A percentile compares a stretch with the other conserved stretches of the same genome.
These are phyloP conservation scores for Chlorospingus semifuscus DNA, from an alignment of 2,797 vertebrate species.

Conservation along the genomic window DNA sequence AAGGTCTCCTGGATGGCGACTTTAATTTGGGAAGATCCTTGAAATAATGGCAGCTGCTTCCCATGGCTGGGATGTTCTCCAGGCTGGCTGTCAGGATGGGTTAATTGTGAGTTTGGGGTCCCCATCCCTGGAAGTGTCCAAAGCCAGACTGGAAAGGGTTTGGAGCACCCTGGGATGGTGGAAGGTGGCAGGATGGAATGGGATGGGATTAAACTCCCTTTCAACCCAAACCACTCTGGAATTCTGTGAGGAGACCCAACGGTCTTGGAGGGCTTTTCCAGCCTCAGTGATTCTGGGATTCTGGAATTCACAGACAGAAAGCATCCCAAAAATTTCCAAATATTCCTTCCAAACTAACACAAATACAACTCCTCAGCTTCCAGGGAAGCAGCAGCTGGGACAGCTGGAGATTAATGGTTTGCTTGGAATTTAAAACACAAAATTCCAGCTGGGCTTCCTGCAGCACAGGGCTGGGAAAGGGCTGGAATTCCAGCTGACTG, in stretches of 20 bases:
- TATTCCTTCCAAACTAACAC: background rate
- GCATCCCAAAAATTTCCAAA: background rate
- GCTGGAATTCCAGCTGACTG: background rate
- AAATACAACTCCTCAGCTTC: background rate
- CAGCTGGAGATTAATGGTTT: background rate
- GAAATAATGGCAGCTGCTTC: background rate
- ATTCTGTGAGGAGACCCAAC: background rate
- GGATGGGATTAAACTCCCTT: background rate
- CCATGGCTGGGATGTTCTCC: background rate
- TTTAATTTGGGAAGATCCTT: background rate
- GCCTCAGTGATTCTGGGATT: background rate
- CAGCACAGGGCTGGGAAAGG: background rate
- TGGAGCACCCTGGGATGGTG: background rate
- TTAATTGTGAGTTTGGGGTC: background rate
- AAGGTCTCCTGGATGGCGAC: background rate
- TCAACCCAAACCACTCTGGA: background rate
- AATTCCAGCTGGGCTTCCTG: background rate
- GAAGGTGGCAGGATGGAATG: background rate
- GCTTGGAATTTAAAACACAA: background rate
- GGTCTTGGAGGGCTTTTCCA: background rate
- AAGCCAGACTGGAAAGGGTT: background rate
- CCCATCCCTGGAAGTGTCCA: background rate
- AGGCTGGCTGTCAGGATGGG: background rate
- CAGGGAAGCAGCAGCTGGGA: background rate
- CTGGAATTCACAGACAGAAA: background rate